Evolutionary conservation across 2,113 vertebrate genomes (phyloP).

Genomic region (Furnarius figulus): DNA sequence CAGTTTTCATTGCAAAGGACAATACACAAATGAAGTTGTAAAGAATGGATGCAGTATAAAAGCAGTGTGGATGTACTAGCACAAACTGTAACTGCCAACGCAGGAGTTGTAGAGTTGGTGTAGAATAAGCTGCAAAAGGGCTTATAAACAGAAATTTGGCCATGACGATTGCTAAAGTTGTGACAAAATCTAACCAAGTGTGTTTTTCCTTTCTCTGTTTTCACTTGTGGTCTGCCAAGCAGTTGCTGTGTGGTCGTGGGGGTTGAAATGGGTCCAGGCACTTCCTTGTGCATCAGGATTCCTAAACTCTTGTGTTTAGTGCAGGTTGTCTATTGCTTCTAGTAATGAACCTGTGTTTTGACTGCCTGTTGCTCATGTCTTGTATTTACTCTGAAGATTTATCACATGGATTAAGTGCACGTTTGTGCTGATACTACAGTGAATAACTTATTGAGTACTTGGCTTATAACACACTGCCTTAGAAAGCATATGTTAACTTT

Average conservation of each 20-base stretch:
- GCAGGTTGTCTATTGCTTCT: background rate
- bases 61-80: background rate
- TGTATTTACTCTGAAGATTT: background rate
- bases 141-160: background rate
- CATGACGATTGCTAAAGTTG: background rate
- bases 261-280: background rate
- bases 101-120: background rate
- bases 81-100: rapidly evolving
- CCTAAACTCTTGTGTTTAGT: background rate
- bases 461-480: background rate
- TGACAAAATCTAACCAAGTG: rapidly evolving
- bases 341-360: background rate
- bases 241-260: background rate
- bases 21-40: background rate
- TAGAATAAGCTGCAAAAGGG: background rate
- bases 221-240: background rate
- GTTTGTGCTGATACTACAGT: background rate
- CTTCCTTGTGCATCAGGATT: background rate
- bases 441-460: background rate
- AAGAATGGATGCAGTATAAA: background rate
- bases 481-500: background rate
- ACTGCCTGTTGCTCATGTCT: background rate
- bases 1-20: background rate
- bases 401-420: background rate
- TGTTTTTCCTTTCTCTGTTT: background rate